Percentiles rank a stretch among this genome's conserved stretches.
These are phyloP conservation scores for Campaea margaritaria DNA, from an alignment of 2,888 invertebrate genomes.

Conservation along the genomic window DNA sequence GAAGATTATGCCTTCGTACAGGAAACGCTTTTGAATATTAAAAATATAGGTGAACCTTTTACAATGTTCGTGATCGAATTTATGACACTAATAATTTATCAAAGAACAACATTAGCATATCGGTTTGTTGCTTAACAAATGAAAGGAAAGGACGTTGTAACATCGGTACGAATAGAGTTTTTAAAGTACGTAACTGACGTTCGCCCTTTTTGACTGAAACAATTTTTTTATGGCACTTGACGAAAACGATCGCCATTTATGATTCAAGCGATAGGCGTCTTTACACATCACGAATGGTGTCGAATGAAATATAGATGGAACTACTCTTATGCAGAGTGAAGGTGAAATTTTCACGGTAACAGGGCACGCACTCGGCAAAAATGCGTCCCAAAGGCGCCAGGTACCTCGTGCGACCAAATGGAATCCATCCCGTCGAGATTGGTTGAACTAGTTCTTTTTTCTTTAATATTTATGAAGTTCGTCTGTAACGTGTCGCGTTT, in stretches of 20 bases:
- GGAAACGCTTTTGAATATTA: conserved; percentile 46
- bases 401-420: conserved; percentile 66
- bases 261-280: conserved; percentile 76
- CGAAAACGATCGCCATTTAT: conserved; percentile 77
- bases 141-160: conserved; percentile 49
- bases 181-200: conserved; percentile 51
- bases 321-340: conserved; percentile 75
- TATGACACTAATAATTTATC: conserved; percentile 52
- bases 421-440: conserved; percentile 76
- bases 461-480: conserved; percentile 78
- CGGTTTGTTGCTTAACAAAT: conserved; percentile 40
- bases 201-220: conserved; percentile 53
- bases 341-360: conserved; percentile 71
- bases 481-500: conserved; percentile 67
- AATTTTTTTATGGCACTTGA: conserved; percentile 64
- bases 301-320: conserved; percentile 76
- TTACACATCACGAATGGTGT: conserved; percentile 67
- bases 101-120: conserved; percentile 49
- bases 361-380: conserved; percentile 65
- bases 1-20: conserved; percentile 38
- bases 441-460: conserved; percentile 74
- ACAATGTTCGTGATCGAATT: conserved; percentile 48
- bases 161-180: conserved; percentile 48
- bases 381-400: conserved; percentile 69
- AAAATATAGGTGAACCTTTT: conserved; percentile 49